These are phyloP conservation scores for Drosophila subquinaria DNA, from an alignment of 2,888 invertebrate species.

Conservation along the genomic window DNA sequence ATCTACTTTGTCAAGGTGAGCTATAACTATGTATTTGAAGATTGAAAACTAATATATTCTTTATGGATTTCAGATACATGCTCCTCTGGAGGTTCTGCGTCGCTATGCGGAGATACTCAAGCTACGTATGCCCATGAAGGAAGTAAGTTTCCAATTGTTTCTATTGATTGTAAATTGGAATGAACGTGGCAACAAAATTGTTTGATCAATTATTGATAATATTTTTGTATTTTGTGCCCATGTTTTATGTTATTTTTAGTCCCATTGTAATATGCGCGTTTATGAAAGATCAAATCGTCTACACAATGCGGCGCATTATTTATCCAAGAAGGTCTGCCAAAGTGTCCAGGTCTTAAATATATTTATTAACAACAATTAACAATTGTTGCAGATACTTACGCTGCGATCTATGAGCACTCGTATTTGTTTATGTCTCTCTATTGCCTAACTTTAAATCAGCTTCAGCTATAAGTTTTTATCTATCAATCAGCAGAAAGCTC, in stretches of 20 bases:
- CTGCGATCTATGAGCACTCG: conserved; percentile 26
- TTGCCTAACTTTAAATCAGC: conserved; percentile 7
- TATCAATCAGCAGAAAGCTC: neutral
- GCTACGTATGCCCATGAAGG: conserved; percentile 97
- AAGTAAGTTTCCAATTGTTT: conserved; percentile 86
- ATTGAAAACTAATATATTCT: neutral
- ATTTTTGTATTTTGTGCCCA: conserved; percentile 1
- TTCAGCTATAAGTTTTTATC: conserved; percentile 22
- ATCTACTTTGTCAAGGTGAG: conserved; percentile 92
- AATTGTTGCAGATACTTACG: conserved; percentile 30
- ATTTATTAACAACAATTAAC: conserved; percentile 42
- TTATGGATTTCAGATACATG: conserved; percentile 89
- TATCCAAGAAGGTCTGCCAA: conserved; percentile 88
- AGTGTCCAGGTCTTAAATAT: conserved; percentile 47
- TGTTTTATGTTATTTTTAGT: conserved; percentile 66
- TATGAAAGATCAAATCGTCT: conserved; percentile 88
- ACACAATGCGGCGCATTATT: conserved; percentile 89
- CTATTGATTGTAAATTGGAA: neutral
- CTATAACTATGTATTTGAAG: neutral
- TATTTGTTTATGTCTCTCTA: conserved; percentile 13
- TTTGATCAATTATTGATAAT: conserved; percentile 15
- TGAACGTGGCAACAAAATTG: neutral
- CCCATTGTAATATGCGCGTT: conserved; percentile 73
- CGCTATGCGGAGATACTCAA: conserved; percentile 97
- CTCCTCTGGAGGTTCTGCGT: conserved; percentile 92